Conservation (phyloP, 2,888 invertebrate species). For the Tricholauxania praeusta region DNA sequence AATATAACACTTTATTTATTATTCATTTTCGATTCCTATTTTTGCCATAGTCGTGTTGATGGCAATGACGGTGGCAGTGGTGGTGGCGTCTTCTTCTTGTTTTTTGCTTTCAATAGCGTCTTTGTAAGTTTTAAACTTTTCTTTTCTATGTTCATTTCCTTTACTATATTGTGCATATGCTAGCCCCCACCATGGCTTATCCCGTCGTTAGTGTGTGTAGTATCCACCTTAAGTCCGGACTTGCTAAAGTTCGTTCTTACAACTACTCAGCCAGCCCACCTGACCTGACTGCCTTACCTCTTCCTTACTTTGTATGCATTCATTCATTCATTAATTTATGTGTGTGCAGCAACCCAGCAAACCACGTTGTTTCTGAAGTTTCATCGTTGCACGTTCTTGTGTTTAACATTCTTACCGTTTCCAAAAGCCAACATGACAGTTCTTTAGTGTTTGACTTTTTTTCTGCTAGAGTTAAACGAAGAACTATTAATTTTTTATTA, state of each 20-base stretch:
- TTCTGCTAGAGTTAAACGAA: no score
- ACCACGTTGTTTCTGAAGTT: conserved; percentile 43
- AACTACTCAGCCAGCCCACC: no score
- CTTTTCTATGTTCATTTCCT: not conserved
- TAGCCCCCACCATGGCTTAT: not conserved
- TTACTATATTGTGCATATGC: no score
- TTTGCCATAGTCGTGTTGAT: conserved; percentile 21
- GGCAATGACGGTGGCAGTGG: no score
- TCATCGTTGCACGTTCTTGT: not conserved
- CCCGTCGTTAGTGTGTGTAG: no score
- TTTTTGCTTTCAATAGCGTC: conserved; percentile 24
- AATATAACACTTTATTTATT: conserved; percentile 65
- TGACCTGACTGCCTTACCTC: not conserved
- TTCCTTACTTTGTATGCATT: conserved; percentile 1
- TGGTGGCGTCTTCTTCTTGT: conserved; percentile 35
- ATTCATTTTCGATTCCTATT: conserved; percentile 64
- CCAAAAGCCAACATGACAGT: not conserved
- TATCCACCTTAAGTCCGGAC: conserved; percentile 8
- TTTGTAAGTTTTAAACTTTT: conserved; percentile 18
- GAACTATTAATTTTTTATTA: no score
- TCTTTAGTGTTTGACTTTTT: no score
- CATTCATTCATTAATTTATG: conserved; percentile 39
- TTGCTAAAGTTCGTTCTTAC: not conserved
- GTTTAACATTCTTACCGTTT: not conserved
- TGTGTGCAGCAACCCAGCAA: conserved; percentile 50